Conservation (phyloP, 2,113 vertebrate species). For the Nerophis lumbriciformis region DNA sequence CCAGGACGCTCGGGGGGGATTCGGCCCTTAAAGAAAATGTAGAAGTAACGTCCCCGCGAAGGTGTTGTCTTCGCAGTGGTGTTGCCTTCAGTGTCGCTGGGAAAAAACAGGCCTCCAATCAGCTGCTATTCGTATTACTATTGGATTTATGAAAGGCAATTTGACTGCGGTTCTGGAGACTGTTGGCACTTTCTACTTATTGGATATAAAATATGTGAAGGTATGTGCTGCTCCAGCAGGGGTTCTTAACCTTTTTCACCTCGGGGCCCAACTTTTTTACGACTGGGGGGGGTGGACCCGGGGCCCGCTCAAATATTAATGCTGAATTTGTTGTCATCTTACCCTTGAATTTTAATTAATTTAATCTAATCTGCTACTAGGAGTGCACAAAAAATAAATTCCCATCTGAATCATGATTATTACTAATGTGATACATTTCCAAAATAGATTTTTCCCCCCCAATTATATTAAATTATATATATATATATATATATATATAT, state of each 20-base stretch:
- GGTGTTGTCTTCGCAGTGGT: slow-evolving; percentile 54
- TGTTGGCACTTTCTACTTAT: slow-evolving; percentile 57
- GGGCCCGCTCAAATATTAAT: too few species aligned
- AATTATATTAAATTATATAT: too few species aligned
- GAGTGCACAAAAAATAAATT: too few species aligned
- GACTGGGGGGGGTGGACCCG: too few species aligned
- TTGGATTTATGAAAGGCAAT: slow-evolving; percentile 66
- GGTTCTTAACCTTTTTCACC: neutral
- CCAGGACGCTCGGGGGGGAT: slow-evolving; percentile 38
- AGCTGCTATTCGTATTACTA: slow-evolving; percentile 61
- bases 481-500: too few species aligned
- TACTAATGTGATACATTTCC: too few species aligned
- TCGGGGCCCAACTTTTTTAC: slow-evolving; percentile 18
- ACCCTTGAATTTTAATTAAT: too few species aligned
- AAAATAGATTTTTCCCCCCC: too few species aligned
- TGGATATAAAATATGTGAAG: slow-evolving; percentile 10
- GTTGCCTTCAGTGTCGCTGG: slow-evolving; percentile 37
- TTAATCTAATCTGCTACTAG: too few species aligned
- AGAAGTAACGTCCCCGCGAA: neutral
- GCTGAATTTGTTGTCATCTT: too few species aligned
- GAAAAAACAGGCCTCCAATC: slow-evolving; percentile 44
- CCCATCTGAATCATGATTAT: too few species aligned
- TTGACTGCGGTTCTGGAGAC: slow-evolving; percentile 63
- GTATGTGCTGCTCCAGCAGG: neutral
- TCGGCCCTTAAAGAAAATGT: slow-evolving; percentile 44